Base-by-base conservation (phyloP, 2,113 vertebrate genomes). In the Greenwoodochromis staneri region DNA sequence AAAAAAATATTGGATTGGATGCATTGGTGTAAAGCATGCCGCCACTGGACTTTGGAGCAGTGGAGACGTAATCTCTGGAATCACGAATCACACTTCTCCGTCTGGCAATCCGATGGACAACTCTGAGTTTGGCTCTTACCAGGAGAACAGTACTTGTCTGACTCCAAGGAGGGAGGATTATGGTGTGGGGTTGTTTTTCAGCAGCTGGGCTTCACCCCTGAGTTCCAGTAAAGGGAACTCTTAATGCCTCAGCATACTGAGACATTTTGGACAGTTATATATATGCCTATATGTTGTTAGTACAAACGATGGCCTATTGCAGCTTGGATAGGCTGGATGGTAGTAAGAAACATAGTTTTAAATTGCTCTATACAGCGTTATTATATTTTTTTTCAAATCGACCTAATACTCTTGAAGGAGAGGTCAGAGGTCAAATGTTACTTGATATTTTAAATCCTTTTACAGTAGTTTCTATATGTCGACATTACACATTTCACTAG, bases 171-270 rank as follows among this genome's bases (percentile, higher is more conserved):
- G 8, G 57, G 57, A 4, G 57, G 57, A 61, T 10, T 34, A 34
- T 34, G 16, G 57, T 61, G 16, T 61, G 29, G 57, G 29, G 27
- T 34, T 61, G 29, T 61, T 61, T 31, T 61, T 10, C 27, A 61
- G 57, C 27, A 61, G 57, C 27, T 31, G 14, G 0, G 27, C 27
- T 61, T 61, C 57, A 31, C 29, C 29, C 1, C 57, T 19, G 0
- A 61, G 57, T 61, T 61, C 57, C 57, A 61, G 1, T 10, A 34
- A 34, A 10, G 16, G 29, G 57, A 34, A 61, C 14, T 61, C 16
- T 10, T 0, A 34, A 61, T 61, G 29, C 29, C 0, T 34, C 16
- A 61, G 16, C 8, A 34, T 1, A 61, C 57, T 17, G 2, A 61
- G 57, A 34, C 57, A 63, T 63, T 1, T 63, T 63, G 16, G 59